phyloP scores from a whole-genome alignment of 2,888 invertebrate species.

The Gnatocerus cornutus region DNA sequence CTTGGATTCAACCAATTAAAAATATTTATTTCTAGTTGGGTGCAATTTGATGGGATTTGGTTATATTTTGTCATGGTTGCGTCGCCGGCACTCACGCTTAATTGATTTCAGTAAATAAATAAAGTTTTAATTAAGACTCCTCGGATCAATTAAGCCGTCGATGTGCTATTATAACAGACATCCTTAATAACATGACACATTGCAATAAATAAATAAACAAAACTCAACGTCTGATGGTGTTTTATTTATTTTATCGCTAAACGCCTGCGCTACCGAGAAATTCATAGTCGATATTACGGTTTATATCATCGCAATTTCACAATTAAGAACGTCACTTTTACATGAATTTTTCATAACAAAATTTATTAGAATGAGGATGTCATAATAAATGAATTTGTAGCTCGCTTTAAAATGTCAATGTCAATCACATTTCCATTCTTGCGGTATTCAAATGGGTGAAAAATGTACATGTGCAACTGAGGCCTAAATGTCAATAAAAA shows the following conservation, averaged over 20 bases:
- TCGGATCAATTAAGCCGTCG: conserved; percentile 32
- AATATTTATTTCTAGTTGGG: neutral
- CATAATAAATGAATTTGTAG: conserved; percentile 41
- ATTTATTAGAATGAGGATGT: conserved; percentile 46
- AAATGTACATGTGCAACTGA: conserved; percentile 17
- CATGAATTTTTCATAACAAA: conserved; percentile 33
- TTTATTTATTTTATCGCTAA: conserved; percentile 14
- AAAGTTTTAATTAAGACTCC: conserved; percentile 38
- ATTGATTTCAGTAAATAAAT: conserved; percentile 43
- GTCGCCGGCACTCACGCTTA: conserved; percentile 16
- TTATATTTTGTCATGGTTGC: neutral
- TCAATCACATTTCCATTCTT: conserved; percentile 41
- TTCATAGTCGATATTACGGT: neutral
- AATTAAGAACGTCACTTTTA: conserved; percentile 35
- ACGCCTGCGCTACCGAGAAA: conserved; percentile 14
- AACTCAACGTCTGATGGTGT: neutral
- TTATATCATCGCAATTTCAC: conserved; percentile 8
- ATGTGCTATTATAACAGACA: conserved; percentile 28
- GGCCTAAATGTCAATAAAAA: neutral
- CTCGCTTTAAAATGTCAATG: conserved; percentile 43
- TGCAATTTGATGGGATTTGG: neutral
- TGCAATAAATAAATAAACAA: conserved; percentile 11
- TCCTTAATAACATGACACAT: conserved; percentile 26
- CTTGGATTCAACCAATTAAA: neutral
- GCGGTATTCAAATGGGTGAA: conserved; percentile 31